Base-by-base conservation (phyloP, 2,888 invertebrate species). In the Ormyrus rosae region DNA sequence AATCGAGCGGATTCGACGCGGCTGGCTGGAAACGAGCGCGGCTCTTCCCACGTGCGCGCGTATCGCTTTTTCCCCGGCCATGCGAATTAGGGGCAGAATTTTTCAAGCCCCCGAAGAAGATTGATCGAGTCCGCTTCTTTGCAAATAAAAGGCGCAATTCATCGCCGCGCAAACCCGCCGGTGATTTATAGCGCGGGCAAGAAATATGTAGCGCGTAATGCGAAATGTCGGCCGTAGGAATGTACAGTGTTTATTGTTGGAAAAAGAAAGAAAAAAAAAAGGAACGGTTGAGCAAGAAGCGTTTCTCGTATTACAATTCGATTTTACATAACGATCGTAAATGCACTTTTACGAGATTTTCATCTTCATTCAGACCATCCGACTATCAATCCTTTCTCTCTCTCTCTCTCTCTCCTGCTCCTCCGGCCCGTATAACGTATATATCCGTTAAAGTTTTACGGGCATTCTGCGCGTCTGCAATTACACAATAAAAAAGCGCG, bases 1-100 rank as follows among this genome's bases (percentile, higher is more conserved):
- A 64, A 73, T 79, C 72, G 72, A 61, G 61, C 19, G 19, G 10
- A 79, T 79, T 79, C 79, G 79, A 68, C 69, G 53, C 73, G 73
- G 34, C 34, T 34, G 34, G 34, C 34, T 34, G 34, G 34, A 34
- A 34, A 34, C 34, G 34, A 34, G 34, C 5, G n/a, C 19, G 60
- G 51, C 65, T 19, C 34, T 67, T 67, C 48, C 45, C 53, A 46
- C 6, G 8, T 45, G 13, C 0, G 9, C 56, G 46, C 10, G 7
- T 13, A 48, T n/a, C 13, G 48, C 46, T 19, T 64, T 48, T 34
- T 13, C 63, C 19, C 50, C 50, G 64, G 10, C 45, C 9, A 48
- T n/a, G n/a, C 45, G 45, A 67, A 53, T 13, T 48, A 64, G 7
- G 34, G 53, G 34, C 10, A 34, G 53, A 60, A 70, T 58, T 48